phyloP scores from a whole-genome alignment of 2,113 vertebrate genomes.

The Cariama cristata region DNA sequence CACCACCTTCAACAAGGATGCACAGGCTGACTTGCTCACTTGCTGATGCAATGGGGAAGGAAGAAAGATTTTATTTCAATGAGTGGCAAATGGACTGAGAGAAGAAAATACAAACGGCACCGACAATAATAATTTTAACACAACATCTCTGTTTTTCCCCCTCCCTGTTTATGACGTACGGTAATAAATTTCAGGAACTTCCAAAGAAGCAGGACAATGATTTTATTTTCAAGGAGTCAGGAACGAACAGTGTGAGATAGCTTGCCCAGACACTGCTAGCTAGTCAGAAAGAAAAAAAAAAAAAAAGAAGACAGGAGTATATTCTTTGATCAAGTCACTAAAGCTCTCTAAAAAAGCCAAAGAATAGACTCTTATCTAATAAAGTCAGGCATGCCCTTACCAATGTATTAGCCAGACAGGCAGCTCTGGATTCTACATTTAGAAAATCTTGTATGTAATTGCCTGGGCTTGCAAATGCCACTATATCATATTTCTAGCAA shows the following conservation, averaged over 20 bases:
- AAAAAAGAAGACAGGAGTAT: neutral
- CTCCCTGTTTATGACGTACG: neutral
- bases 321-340: neutral
- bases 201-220: neutral
- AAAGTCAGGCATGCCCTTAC: neutral
- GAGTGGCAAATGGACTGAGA: neutral
- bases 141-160: neutral
- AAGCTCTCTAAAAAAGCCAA: neutral
- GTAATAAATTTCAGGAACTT: neutral
- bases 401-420: slow-evolving; percentile 3
- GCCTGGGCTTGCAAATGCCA: slow-evolving; percentile 48
- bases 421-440: slow-evolving; percentile 16
- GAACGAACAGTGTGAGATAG: neutral
- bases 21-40: neutral
- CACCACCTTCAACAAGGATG: neutral
- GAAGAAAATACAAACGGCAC: neutral
- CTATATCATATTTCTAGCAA: neutral
- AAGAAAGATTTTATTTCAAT: neutral
- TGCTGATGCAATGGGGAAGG: neutral
- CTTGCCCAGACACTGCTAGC: neutral
- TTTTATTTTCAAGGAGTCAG: neutral
- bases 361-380: neutral
- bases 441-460: slow-evolving; percentile 13
- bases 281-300: neutral
- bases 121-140: neutral